Percentiles rank a stretch among this genome's conserved stretches.
phyloP scores from a whole-genome alignment of 1,140 invertebrate genomes.

The Whitmania pigra region DNA sequence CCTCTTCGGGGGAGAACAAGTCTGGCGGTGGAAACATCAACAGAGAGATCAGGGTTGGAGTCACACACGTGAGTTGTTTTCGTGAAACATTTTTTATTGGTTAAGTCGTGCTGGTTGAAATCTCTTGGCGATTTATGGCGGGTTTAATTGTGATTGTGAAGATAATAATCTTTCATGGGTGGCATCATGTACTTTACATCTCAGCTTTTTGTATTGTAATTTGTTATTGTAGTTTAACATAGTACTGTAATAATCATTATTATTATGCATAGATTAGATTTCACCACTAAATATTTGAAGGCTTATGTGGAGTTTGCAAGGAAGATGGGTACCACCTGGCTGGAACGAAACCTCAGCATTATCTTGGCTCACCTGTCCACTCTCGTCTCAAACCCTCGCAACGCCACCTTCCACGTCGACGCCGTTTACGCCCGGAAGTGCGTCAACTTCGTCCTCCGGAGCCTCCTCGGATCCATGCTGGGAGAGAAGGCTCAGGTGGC shows the following conservation, averaged over 20 bases:
- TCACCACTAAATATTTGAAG: no score
- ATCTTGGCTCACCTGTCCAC: conserved; percentile 80
- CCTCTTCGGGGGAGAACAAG: conserved; percentile 66
- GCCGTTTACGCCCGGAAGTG: conserved; percentile 94
- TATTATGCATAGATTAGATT: no score
- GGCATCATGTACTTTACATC: no score
- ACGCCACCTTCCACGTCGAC: conserved; percentile 85
- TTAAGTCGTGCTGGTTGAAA: no score
- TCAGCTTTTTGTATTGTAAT: no score
- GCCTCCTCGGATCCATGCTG: conserved; percentile 78
- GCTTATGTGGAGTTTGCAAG: conserved; percentile 84
- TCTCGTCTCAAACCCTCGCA: conserved; percentile 74
- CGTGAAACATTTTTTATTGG: no score
- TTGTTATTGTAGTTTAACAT: no score
- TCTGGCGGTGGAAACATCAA: conserved; percentile 83
- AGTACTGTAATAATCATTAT: no score
- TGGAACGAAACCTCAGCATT: conserved; percentile 75
- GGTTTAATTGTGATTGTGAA: no score
- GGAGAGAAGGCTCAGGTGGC: conserved; percentile 90
- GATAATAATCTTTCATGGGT: no score
- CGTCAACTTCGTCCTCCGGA: conserved; percentile 83
- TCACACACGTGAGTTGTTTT: conserved; percentile 46
- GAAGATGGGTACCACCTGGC: conserved; percentile 79
- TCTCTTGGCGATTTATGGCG: no score
- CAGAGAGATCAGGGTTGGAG: conserved; percentile 82